Base-by-base conservation (phyloP, 92 coral and sea anemone genomes). In the Micromussa lordhowensis region DNA sequence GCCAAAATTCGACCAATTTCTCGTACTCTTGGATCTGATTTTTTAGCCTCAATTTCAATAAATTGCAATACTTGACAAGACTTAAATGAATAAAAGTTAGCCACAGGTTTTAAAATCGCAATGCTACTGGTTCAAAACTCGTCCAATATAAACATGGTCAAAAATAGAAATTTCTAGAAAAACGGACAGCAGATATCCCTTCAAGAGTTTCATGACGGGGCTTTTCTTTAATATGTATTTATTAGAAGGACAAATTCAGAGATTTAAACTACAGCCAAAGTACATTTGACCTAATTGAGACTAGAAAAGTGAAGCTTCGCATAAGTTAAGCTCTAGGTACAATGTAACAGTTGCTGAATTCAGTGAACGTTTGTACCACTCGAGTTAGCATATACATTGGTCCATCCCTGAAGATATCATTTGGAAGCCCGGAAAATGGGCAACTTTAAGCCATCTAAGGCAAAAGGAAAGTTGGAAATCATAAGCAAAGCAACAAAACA, bases 131-230 rank as follows among this genome's bases (percentile, higher is more conserved):
- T 19, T 57, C 32, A 29, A 29, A 30, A 10, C 16, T n/a, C 54
- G 74, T 13, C 15, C 81, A 84, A 84, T 84, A 74, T 57, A 15
- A 38, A 84, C 88, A 59, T 11, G 57, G 38, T 53, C 17, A 73
- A 74, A 81, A 53, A 57, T 71, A 84, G 88, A 84, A 73, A 26
- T 84, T 84, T 73, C 88, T 48, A 55, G 87, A 83, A 70, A 73
- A 53, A 63, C 24, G 87, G 24, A 55, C 79, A 31, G 18, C 9
- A 28, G 68, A 30, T 71, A 32, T 73, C 34, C 80, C 9, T 38
- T 53, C 5, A 24, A 3, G 32, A 49, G 35, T 73, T n/a, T 68
- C 24, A n/a, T 15, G 81, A 84, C 80, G 34, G 77, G 17, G 70
- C 40, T n/a, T 35, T 31, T 72, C 48, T 32, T 7, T 66, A 66